Evolutionary conservation across 2,888 invertebrate species (phyloP).

Genomic region (Hyalella azteca): DNA sequence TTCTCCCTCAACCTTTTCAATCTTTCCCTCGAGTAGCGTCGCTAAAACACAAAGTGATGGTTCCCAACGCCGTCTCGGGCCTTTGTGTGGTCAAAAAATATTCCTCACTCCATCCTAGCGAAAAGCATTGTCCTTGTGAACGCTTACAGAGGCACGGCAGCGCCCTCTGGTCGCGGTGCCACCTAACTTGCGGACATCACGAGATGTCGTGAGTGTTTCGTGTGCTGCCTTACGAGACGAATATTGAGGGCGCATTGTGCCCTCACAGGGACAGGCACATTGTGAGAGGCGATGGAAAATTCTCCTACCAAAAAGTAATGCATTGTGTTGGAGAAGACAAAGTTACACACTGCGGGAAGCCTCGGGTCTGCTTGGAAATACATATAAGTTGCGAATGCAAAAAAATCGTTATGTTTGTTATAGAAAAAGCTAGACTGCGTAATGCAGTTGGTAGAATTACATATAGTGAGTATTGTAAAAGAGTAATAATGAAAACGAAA

Average conservation of each 20-base stretch:
- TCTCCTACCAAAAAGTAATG: conserved; percentile 10
- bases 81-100: conserved; percentile 37
- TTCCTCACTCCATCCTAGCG: conserved; percentile 20
- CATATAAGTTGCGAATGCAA: too few relatives aligned
- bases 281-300: neutral
- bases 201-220: conserved; percentile 20
- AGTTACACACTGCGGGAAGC: neutral
- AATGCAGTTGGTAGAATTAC: too few relatives aligned
- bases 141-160: neutral
- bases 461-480: too few relatives aligned
- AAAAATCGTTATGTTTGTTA: too few relatives aligned
- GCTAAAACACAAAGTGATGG: conserved; percentile 32
- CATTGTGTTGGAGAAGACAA: conserved; percentile 17
- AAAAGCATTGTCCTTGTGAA: conserved; percentile 15
- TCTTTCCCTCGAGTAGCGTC: conserved; percentile 17
- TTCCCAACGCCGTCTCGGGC: conserved; percentile 34
- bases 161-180: conserved; percentile 1
- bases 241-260: conserved; percentile 3
- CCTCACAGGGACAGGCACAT: neutral
- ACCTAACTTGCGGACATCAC: conserved; percentile 36
- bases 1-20: conserved; percentile 21
- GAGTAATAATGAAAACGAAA: too few relatives aligned
- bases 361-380: too few relatives aligned
- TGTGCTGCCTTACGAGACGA: conserved; percentile 6
- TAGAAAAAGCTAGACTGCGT: too few relatives aligned